A percentile compares a stretch with the other conserved stretches of the same genome.
phyloP scores from a whole-genome alignment of 2,888 invertebrate species.

The Periphyllus acericola region DNA sequence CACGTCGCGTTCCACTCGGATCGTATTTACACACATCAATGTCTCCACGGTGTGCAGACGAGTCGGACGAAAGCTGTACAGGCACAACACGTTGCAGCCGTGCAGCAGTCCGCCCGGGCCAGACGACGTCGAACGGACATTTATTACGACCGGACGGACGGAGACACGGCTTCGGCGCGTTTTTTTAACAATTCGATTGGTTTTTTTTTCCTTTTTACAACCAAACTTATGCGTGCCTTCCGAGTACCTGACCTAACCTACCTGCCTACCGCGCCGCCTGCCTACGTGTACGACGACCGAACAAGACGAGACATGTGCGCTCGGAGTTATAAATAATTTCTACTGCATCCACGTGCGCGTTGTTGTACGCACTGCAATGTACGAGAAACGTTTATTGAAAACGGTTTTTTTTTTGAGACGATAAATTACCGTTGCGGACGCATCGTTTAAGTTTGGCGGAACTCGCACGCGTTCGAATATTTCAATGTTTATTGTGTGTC shows the following conservation, averaged over 20 bases:
- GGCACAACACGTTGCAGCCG: neutral
- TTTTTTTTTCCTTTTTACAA: neutral
- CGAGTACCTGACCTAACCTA: neutral
- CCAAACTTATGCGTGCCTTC: neutral
- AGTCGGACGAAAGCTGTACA: neutral
- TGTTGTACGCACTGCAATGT: too few species aligned
- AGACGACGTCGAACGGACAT: slow-evolving; percentile 1
- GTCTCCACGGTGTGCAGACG: too few species aligned
- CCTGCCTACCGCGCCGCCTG: too few species aligned
- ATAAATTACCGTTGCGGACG: neutral
- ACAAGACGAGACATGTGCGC: neutral
- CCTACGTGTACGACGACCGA: too few species aligned
- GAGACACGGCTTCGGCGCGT: neutral
- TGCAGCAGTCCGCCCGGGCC: neutral
- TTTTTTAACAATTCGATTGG: neutral
- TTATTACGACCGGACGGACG: slow-evolving; percentile 6
- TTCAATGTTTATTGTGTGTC: too few species aligned
- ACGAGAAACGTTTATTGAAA: neutral
- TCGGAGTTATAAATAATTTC: neutral
- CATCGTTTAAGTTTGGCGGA: neutral
- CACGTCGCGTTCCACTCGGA: too few species aligned
- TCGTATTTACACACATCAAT: too few species aligned
- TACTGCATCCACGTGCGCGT: too few species aligned
- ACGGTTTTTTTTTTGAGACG: neutral
- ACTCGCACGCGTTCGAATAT: neutral